Evolutionary conservation across 2,797 vertebrate genomes (phyloP).

Genomic region (Pseudochirops cupreus): DNA sequence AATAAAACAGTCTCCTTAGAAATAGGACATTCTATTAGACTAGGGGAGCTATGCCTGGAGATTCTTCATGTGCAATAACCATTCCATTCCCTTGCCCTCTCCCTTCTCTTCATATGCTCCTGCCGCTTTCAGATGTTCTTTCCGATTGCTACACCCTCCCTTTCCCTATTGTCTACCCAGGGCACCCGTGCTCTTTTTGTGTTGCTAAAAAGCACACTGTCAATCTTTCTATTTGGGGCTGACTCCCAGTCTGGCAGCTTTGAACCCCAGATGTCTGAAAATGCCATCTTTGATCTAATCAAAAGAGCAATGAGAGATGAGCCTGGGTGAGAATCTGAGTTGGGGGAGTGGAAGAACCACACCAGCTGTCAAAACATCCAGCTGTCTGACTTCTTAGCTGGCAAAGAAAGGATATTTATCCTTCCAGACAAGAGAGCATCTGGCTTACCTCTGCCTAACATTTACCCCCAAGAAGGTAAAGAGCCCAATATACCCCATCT

Average conservation of each 20-base stretch:
- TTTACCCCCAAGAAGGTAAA: conserved; percentile 55
- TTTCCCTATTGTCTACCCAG: background rate
- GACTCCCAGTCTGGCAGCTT: conserved; percentile 36
- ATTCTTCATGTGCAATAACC: background rate
- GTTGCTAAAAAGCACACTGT: conserved; percentile 14
- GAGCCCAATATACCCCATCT: conserved; percentile 50
- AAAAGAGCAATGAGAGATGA: conserved; percentile 52
- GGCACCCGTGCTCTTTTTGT: background rate
- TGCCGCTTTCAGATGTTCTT: background rate
- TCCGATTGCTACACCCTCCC: background rate
- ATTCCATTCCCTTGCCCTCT: background rate
- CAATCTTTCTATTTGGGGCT: conserved; percentile 24
- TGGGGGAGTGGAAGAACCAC: conserved; percentile 19
- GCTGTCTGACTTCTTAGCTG: conserved; percentile 70
- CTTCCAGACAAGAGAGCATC: conserved; percentile 35
- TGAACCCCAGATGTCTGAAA: conserved; percentile 43
- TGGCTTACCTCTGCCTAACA: conserved; percentile 65
- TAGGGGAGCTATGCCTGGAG: background rate
- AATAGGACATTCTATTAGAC: background rate
- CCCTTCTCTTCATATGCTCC: background rate
- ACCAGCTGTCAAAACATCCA: conserved; percentile 78
- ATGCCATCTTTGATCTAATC: conserved; percentile 37
- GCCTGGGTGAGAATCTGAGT: conserved; percentile 63
- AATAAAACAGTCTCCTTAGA: background rate
- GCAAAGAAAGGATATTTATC: conserved; percentile 68